phyloP scores from a whole-genome alignment of 2,797 vertebrate species.

The Cirrhinus mrigala region DNA sequence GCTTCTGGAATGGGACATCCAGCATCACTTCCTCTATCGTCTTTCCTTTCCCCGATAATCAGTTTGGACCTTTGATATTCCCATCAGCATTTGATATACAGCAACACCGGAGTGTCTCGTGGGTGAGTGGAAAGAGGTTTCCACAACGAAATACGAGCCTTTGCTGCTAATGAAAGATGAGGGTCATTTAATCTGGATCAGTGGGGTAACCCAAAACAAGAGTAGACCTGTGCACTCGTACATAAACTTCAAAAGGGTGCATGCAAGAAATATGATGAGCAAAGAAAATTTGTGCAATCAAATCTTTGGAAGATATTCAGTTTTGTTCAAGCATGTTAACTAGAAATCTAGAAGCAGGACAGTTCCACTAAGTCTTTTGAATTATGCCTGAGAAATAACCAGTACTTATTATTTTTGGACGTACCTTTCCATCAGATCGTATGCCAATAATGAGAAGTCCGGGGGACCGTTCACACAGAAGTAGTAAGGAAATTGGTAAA shows the following conservation, averaged over 20 bases:
- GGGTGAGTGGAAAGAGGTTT: constrained; percentile 38
- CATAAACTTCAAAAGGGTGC: not conserved
- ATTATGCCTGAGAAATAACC: constrained; percentile 6
- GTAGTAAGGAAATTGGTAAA: too few relatives aligned
- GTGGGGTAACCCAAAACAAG: constrained; percentile 40
- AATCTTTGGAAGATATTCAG: constrained; percentile 16
- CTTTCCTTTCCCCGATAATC: constrained; percentile 13
- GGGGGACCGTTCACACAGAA: not conserved
- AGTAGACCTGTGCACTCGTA: constrained; percentile 18
- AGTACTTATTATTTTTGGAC: not conserved
- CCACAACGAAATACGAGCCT: constrained; percentile 33
- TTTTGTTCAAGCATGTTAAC: not conserved
- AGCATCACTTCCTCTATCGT: constrained; percentile 30
- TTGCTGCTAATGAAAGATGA: constrained; percentile 39
- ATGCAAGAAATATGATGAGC: not conserved
- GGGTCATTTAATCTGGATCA: constrained; percentile 38
- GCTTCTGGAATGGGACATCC: constrained; percentile 23
- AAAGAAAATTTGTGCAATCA: not conserved
- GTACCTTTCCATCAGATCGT: not conserved
- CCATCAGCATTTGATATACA: not conserved
- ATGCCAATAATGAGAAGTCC: not conserved
- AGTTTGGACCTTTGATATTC: constrained; percentile 18
- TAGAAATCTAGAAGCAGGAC: not conserved
- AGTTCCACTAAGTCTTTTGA: constrained; percentile 1
- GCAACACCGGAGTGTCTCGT: not conserved